Conservation (phyloP, 2,113 vertebrate species). For the Indri indri region DNA sequence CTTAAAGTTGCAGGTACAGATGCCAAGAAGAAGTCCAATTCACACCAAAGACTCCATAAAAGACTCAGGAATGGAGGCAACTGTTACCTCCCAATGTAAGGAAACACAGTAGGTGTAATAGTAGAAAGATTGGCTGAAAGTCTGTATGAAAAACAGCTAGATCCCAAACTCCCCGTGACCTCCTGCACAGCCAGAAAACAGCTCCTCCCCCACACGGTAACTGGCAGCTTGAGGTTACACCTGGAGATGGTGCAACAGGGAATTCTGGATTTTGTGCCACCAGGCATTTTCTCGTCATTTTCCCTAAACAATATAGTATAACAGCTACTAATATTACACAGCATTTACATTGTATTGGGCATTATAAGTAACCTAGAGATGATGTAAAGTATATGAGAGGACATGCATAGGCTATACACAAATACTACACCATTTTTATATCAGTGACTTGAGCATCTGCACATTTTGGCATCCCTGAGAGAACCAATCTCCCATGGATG, state of each 20-base stretch:
- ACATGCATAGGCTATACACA: too few species aligned
- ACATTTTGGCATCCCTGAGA: neutral
- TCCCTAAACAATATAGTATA: too few species aligned
- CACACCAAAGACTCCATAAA: neutral
- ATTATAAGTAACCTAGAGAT: too few species aligned
- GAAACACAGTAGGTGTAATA: neutral
- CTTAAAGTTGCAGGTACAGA: neutral
- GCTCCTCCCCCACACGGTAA: fast-evolving
- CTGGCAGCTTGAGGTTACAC: neutral
- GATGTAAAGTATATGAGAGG: too few species aligned
- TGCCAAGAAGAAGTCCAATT: neutral
- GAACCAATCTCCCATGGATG: neutral
- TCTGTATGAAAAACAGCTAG: neutral
- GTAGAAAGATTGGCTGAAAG: neutral
- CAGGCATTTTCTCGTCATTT: too few species aligned
- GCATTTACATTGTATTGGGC: too few species aligned
- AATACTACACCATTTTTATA: too few species aligned
- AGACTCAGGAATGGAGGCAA: neutral
- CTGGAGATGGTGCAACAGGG: neutral
- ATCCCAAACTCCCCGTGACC: fast-evolving
- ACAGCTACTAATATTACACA: too few species aligned
- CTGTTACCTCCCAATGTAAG: neutral
- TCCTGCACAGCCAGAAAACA: neutral
- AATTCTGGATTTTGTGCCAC: too few species aligned
- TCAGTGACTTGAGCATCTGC: too few species aligned